Evolutionary conservation across 2,113 vertebrate species (phyloP), one percentile per base, ranked within the genome.

Genomic region (Platichthys flesus): DNA sequence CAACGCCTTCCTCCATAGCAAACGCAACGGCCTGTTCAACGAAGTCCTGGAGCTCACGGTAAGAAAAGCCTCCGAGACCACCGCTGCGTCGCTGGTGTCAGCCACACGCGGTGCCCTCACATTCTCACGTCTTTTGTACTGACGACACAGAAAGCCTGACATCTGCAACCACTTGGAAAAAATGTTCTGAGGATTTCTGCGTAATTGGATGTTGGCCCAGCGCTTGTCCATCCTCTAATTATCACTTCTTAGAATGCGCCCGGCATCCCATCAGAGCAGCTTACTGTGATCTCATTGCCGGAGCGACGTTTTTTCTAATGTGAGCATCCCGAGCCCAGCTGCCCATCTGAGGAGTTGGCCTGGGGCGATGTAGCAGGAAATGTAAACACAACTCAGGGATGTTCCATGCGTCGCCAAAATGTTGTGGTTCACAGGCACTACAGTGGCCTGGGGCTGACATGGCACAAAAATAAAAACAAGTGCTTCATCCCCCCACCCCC

Each of bases 1-100:
- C 85, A 96, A 89, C 0, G 95, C 96, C 16, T 97, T 98, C 92
- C 94, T 98, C 67, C 96, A 99, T 92, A 97, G 95, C 95, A 99
- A 99, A 85, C 95, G 97, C 54, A 99, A 99, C 0, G 98, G 98
- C 54, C 95, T 98, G 47, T 96, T 99, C 80, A 99, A 96, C 0
- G 98, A 99, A 91, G 96, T 95, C 0, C 91, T 98, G 56, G 98
- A 99, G 90, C 94, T 98, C 78, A 97, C 95, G 92, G 98, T 99
- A 92, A 89, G 96, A 74, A 64, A 59, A 20, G 13, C 7, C 49
- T 49, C 45, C 2, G 4, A 18, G 16, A 42, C 66, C 51, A n/a
- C 51, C 8, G 51, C n/a, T 7, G 7, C 9, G 10, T 42, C 35
- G 35, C 35, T 37, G 35, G 35, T 37, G 35, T 37, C 35, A 37